These are phyloP conservation scores for Chloroceryle aenea DNA, from an alignment of 2,113 vertebrate genomes.

Conservation along the genomic window DNA sequence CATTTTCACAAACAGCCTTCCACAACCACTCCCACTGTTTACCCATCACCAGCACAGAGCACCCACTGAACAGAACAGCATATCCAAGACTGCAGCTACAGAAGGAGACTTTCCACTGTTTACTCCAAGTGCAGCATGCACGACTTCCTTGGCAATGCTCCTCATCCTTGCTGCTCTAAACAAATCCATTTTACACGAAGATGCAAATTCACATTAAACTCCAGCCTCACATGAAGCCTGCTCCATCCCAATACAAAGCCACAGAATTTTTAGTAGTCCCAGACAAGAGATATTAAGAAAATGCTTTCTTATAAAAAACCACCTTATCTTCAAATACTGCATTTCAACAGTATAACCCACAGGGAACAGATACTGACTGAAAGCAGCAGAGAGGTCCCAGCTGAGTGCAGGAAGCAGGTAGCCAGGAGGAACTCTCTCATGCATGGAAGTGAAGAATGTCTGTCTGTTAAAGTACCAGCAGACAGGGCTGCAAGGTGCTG, in stretches of 20 bases:
- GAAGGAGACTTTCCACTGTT: neutral
- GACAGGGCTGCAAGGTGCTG: neutral
- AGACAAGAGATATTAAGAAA: neutral
- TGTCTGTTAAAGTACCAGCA: neutral
- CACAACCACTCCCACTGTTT: neutral
- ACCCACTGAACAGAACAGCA: neutral
- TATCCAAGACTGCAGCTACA: neutral
- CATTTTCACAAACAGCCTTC: neutral
- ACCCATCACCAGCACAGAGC: neutral
- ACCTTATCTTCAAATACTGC: neutral
- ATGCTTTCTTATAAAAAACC: neutral
- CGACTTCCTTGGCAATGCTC: neutral
- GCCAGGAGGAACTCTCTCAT: neutral
- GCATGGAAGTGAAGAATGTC: neutral
- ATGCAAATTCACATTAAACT: neutral
- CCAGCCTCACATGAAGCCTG: neutral
- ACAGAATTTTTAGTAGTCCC: neutral
- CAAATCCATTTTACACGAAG: neutral
- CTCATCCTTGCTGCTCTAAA: neutral
- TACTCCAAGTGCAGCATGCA: fast-evolving
- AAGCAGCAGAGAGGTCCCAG: slow-evolving; percentile 5
- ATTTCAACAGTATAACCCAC: neutral
- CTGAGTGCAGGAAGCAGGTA: neutral
- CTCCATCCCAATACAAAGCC: neutral
- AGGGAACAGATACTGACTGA: neutral